Percentiles rank a stretch among this genome's conserved stretches.
Conservation (phyloP, 2,888 invertebrate genomes). For the Hylaea fasciaria region DNA sequence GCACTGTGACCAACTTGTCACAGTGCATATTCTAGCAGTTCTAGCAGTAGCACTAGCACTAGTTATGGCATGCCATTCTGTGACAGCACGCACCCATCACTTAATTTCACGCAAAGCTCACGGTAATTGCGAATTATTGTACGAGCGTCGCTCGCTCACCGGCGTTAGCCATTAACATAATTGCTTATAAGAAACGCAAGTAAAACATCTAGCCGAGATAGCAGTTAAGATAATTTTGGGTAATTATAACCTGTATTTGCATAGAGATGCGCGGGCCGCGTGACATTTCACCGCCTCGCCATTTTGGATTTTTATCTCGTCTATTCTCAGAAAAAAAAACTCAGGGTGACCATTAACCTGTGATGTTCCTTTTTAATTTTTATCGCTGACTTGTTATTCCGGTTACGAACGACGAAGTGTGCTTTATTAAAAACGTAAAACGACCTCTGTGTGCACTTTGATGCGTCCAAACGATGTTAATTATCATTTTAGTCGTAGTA, state of each 20-base stretch:
- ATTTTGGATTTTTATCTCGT: conserved; percentile 68
- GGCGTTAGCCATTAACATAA: conserved; percentile 71
- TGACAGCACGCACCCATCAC: conserved; percentile 52
- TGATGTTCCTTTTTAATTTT: conserved; percentile 54
- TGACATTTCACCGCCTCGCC: conserved; percentile 67
- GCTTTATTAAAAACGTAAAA: conserved; percentile 49
- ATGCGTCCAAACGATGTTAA: conserved; percentile 66
- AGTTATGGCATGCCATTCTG: neutral
- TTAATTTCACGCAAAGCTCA: conserved; percentile 52
- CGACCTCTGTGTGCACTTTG: conserved; percentile 52
- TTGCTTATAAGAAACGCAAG: conserved; percentile 78
- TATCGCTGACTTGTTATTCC: conserved; percentile 59
- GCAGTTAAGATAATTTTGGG: conserved; percentile 69
- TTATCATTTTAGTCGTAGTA: conserved; percentile 66
- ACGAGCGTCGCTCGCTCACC: conserved; percentile 44
- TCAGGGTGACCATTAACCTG: conserved; percentile 56
- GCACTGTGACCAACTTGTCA: neutral
- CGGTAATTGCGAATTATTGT: conserved; percentile 77
- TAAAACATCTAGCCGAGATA: conserved; percentile 72
- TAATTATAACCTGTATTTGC: conserved; percentile 77
- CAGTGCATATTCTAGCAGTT: neutral
- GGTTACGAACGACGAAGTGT: conserved; percentile 49
- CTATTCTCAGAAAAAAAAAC: conserved; percentile 53
- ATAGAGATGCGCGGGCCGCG: conserved; percentile 64
- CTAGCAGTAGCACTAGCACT: too few relatives aligned